A percentile compares a stretch with the other conserved stretches of the same genome.
Conservation (phyloP, 2,888 invertebrate species). For the Cenopis cana region DNA sequence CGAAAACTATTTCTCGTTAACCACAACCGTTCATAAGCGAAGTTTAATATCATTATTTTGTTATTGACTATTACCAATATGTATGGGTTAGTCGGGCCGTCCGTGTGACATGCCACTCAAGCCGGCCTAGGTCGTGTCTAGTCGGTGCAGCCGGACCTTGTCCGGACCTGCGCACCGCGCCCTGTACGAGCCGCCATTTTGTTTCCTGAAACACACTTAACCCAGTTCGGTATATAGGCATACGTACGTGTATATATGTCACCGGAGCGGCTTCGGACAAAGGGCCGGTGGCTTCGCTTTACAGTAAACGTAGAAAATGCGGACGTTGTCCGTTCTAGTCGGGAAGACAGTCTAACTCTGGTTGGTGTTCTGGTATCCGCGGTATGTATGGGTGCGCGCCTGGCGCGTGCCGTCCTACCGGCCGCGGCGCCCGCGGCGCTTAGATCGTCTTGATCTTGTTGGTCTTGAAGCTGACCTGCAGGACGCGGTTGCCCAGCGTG, state of each 20-base stretch:
- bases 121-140: constrained; percentile 29
- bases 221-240: constrained; percentile 65
- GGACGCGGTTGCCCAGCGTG: constrained; percentile 94
- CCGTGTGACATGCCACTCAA: constrained; percentile 18
- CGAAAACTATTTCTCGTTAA: constrained; percentile 83
- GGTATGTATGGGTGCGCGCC: constrained; percentile 82
- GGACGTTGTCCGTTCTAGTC: constrained; percentile 56
- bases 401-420: constrained; percentile 83
- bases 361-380: constrained; percentile 51
- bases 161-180: constrained; percentile 71
- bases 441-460: constrained; percentile 91
- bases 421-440: constrained; percentile 74
- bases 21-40: constrained; percentile 85
- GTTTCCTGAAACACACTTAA: constrained; percentile 76
- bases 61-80: constrained; percentile 82
- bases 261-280: constrained; percentile 65
- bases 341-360: constrained; percentile 58
- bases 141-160: constrained; percentile 26
- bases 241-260: constrained; percentile 46
- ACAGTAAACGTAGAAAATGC: constrained; percentile 70
- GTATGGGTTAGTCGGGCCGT: constrained; percentile 57
- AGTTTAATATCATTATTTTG: constrained; percentile 82
- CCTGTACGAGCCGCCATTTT: constrained; percentile 69
- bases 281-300: constrained; percentile 66
- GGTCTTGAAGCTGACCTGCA: constrained; percentile 97